These are phyloP conservation scores for Odocoileus hemionus DNA, from an alignment of 2,113 vertebrate genomes.

Conservation along the genomic window DNA sequence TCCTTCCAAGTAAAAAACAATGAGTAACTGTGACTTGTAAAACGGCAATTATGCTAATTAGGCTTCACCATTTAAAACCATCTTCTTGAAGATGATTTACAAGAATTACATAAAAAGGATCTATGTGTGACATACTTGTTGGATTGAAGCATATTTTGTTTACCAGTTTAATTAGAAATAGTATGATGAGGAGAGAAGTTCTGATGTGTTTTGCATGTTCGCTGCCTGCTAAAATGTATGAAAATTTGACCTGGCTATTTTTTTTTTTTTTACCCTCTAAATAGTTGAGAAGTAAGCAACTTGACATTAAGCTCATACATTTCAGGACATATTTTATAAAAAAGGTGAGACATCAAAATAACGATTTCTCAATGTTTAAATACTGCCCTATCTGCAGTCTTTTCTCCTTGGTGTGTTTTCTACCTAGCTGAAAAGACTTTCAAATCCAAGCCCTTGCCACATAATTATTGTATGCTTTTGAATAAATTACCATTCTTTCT, in stretches of 20 bases:
- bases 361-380: background rate
- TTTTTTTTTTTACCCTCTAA: background rate
- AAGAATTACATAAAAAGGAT: constrained; percentile 77
- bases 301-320: background rate
- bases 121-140: constrained; percentile 73
- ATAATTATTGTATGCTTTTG: background rate
- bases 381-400: background rate
- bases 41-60: constrained; percentile 81
- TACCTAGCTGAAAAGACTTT: background rate
- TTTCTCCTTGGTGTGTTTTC: background rate
- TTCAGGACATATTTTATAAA: background rate
- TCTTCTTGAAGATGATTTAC: constrained; percentile 76
- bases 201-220: constrained; percentile 65
- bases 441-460: background rate
- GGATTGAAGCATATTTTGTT: constrained; percentile 74
- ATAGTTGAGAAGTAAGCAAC: constrained; percentile 40
- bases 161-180: constrained; percentile 76
- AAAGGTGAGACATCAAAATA: background rate
- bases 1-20: constrained; percentile 70
- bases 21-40: constrained; percentile 77
- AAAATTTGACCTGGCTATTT: constrained; percentile 28
- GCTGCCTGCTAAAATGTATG: constrained; percentile 51
- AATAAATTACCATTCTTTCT: background rate
- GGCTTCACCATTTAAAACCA: constrained; percentile 75
- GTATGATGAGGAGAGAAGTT: constrained; percentile 67